These are phyloP conservation scores for Manacus vitellinus DNA, from an alignment of 2,113 vertebrate genomes.

Conservation along the genomic window DNA sequence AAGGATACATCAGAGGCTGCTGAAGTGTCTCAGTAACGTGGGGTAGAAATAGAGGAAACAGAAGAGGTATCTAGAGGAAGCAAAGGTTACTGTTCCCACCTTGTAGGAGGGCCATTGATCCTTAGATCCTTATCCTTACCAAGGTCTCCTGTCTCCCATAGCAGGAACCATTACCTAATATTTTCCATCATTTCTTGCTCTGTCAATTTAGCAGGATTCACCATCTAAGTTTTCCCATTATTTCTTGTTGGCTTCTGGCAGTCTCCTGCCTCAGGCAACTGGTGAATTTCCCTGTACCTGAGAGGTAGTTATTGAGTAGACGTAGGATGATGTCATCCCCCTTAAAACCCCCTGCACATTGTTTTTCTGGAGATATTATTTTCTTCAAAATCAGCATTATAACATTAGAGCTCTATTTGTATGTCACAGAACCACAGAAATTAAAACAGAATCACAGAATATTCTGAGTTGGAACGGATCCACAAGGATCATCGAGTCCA, in stretches of 20 bases:
- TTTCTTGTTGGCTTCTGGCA: background rate
- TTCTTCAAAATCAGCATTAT: background rate
- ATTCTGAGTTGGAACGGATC: background rate
- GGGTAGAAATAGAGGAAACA: background rate
- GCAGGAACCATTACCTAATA: background rate
- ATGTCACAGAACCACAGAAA: background rate
- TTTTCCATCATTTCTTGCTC: background rate
- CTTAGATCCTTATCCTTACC: background rate
- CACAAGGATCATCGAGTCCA: background rate
- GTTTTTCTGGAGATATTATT: background rate
- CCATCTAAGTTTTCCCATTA: background rate
- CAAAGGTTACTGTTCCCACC: background rate
- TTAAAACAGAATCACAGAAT: background rate
- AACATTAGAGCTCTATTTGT: background rate
- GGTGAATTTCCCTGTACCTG: background rate
- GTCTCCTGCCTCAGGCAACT: background rate
- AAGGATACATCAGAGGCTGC: background rate
- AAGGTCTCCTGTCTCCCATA: background rate
- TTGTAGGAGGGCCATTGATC: background rate
- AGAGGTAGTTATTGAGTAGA: background rate
- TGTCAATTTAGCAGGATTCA: background rate
- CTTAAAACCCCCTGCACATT: accelerated
- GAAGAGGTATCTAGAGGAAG: background rate
- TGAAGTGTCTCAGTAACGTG: background rate
- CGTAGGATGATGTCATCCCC: background rate